A percentile compares a stretch with the other conserved stretches of the same genome.
Evolutionary conservation across 1,140 invertebrate species (phyloP).

Genomic region (Lerema accius): DNA sequence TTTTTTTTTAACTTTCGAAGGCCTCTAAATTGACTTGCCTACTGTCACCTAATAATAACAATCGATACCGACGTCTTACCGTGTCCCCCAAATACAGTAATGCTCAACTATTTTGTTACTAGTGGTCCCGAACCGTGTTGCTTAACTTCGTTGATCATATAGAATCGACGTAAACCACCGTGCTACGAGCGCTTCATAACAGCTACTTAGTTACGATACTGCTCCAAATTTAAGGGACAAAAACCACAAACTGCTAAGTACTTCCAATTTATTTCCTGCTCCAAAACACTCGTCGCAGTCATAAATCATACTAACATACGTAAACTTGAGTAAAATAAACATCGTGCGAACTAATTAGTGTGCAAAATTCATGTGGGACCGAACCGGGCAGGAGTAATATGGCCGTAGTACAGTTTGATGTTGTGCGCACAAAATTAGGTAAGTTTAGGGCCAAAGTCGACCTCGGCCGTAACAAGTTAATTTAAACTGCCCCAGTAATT

Average conservation of each 20-base stretch:
- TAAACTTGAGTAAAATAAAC: slow-evolving; percentile 79
- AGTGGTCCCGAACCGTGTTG: no score
- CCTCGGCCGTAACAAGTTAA: slow-evolving; percentile 78
- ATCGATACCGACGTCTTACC: no score
- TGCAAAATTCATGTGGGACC: slow-evolving; percentile 80
- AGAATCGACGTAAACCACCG: no score
- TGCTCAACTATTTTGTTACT: no score
- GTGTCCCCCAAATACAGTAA: no score
- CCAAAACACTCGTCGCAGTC: slow-evolving; percentile 50
- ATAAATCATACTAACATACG: slow-evolving; percentile 73
- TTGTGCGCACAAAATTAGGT: slow-evolving; percentile 79
- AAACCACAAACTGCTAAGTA: slow-evolving; percentile 23
- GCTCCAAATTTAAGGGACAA: no score
- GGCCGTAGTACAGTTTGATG: slow-evolving; percentile 79
- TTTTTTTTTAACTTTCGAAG: no score
- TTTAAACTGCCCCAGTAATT: slow-evolving; percentile 81
- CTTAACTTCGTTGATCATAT: no score
- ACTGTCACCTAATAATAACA: no score
- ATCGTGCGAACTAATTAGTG: slow-evolving; percentile 78
- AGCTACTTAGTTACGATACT: no score
- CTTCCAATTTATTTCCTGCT: slow-evolving; percentile 32
- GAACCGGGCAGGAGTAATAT: slow-evolving; percentile 65
- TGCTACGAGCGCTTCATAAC: no score
- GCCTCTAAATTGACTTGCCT: no score
- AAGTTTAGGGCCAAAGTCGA: slow-evolving; percentile 79